Percentiles rank a stretch among this genome's conserved stretches.
Evolutionary conservation across 2,113 vertebrate species (phyloP).

Genomic region (Sinocyclocheilus rhinocerous): DNA sequence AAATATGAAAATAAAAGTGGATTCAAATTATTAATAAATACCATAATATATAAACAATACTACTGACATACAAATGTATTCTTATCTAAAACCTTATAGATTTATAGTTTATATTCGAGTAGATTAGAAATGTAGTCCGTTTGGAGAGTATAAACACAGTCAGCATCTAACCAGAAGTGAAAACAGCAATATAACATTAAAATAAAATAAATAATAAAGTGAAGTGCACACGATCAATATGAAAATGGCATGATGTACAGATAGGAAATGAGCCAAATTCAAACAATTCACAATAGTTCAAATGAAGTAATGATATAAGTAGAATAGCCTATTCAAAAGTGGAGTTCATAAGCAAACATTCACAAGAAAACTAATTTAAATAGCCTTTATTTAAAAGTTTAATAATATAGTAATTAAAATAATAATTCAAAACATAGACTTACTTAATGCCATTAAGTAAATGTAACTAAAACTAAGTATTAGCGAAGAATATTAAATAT

Average conservation of each 20-base stretch:
- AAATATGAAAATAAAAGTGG: too few species aligned
- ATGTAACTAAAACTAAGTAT: neutral
- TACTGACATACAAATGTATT: neutral
- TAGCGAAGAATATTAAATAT: too few species aligned
- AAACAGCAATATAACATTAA: too few species aligned
- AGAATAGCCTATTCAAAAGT: neutral
- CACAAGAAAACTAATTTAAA: neutral
- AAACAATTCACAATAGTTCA: neutral
- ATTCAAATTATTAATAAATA: neutral
- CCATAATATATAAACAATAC: neutral
- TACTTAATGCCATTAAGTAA: neutral
- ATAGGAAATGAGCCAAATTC: neutral
- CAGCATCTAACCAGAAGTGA: neutral
- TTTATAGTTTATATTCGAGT: too few species aligned
- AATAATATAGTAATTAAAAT: too few species aligned
- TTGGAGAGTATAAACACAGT: neutral
- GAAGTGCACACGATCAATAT: neutral
- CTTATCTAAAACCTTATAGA: neutral
- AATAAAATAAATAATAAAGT: neutral
- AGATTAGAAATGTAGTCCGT: too few species aligned
- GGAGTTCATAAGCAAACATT: neutral
- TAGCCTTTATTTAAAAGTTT: neutral
- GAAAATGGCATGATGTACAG: neutral
- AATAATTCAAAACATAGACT: neutral
- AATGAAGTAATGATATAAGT: neutral